Conservation (phyloP, 1,140 invertebrate genomes). For the Ceratoteleas bidentatus region DNA sequence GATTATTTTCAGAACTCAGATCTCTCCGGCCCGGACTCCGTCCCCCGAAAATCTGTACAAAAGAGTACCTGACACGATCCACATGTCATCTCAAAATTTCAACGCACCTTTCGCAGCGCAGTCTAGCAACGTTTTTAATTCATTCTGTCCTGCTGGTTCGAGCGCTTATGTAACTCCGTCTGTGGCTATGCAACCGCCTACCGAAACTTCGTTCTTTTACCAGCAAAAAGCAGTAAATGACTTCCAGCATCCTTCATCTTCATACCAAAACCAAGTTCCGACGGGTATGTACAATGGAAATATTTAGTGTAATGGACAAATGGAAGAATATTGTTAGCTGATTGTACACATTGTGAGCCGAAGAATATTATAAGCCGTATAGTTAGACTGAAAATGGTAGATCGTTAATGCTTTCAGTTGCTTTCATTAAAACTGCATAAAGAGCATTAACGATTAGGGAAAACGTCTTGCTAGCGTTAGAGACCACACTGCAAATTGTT, state of each 20-base stretch:
- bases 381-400: too few relatives aligned
- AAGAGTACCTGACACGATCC: slow-evolving; percentile 25
- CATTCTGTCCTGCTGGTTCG: slow-evolving; percentile 2
- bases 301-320: too few relatives aligned
- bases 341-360: too few relatives aligned
- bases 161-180: slow-evolving; percentile 12
- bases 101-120: slow-evolving; percentile 3
- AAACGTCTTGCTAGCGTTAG: too few relatives aligned
- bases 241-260: slow-evolving; percentile 8
- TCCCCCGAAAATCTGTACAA: slow-evolving; percentile 19
- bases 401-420: too few relatives aligned
- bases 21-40: slow-evolving; percentile 36
- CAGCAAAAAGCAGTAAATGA: slow-evolving; percentile 16
- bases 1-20: slow-evolving; percentile 20
- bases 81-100: slow-evolving; percentile 18
- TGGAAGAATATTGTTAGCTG: too few relatives aligned
- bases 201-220: slow-evolving; percentile 12
- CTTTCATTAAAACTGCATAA: too few relatives aligned
- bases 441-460: too few relatives aligned
- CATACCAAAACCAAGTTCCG: slow-evolving; percentile 20
- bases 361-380: too few relatives aligned
- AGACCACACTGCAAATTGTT: too few relatives aligned
- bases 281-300: slow-evolving; percentile 9
- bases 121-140: slow-evolving; percentile 16
- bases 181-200: slow-evolving; percentile 18